These are phyloP conservation scores for Nemoura dubitans DNA, from an alignment of 2,888 invertebrate genomes.

Conservation along the genomic window DNA sequence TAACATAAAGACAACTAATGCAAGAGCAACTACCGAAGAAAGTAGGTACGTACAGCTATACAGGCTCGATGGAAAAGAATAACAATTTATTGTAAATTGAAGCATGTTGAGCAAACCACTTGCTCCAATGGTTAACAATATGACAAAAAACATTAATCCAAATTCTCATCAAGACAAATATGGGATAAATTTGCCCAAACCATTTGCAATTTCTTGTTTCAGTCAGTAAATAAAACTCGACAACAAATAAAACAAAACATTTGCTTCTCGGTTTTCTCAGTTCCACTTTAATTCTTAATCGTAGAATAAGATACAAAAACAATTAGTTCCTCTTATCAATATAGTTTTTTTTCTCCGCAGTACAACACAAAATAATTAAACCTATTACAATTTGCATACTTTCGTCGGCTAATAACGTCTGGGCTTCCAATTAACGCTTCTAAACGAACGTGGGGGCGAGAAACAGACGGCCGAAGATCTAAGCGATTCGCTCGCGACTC, in stretches of 20 bases:
- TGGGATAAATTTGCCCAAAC: not conserved
- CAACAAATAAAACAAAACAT: constrained; percentile 16
- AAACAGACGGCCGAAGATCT: not conserved
- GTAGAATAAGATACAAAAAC: constrained; percentile 22
- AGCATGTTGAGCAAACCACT: not conserved
- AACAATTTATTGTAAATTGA: not conserved
- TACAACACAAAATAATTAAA: constrained; percentile 12
- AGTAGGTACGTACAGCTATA: not conserved
- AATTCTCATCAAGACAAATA: not conserved
- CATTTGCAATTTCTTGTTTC: not conserved
- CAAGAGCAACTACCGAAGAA: not conserved
- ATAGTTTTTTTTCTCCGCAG: not conserved
- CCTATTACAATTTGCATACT: not conserved
- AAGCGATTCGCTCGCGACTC: not conserved
- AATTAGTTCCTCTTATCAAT: constrained; percentile 21
- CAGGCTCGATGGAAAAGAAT: not conserved
- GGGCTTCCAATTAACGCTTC: not conserved
- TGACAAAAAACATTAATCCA: not conserved
- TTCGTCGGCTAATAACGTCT: not conserved
- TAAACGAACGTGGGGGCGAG: not conserved
- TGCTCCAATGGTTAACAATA: not conserved
- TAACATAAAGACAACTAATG: constrained; percentile 4
- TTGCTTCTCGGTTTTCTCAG: constrained; percentile 9
- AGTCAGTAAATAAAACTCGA: not conserved
- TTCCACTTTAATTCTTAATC: constrained; percentile 21